Evolutionary conservation across 1,140 invertebrate genomes (phyloP), one percentile per base, ranked within the genome.

Genomic region (Archivesica marissinica): DNA sequence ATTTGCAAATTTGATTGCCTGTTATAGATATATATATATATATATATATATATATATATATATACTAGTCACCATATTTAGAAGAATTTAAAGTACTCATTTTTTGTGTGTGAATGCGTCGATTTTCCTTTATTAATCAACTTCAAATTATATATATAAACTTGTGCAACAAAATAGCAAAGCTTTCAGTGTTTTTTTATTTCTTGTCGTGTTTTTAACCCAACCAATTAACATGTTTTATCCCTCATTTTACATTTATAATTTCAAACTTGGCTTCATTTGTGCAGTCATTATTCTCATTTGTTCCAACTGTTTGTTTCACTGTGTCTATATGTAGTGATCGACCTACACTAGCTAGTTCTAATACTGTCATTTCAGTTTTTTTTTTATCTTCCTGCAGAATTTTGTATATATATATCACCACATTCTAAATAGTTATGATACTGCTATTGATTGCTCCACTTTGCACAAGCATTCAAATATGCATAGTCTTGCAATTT

Each of bases 241-340:
- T 6, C 30, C 59, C 30, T 13, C 7, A 4, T 25, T 59, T 25
- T 64, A 35, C 3, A 52, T 52, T 7, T 35, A 28, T 59, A 28
- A 4, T 54, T 59, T 28, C 25, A 2, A 11, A n/a, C 23, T 52
- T 52, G n/a, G 59, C 59, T 64, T 64, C 30, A 13, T 64, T 11
- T 64, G 25, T 64, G 59, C 30, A 13, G 59, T 64, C 15, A 64
- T 64, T 64, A 35, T 64, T 33, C 59, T 64, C 13, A 64, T 64
- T 59, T 59, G 33, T 59, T 30, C 25, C 54, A 59, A 30, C 23
- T 2, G 33, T 64, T 64, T 15, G 7, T 64, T 64, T 64, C 59
- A 64, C 59, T 35, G 59, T n/a, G n/a, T 64, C 25, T 64, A 35
- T 13, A 33, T 64, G 59, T 64, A 64, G 59, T 64, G 59, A 64